Base-by-base conservation (phyloP, 2,797 vertebrate genomes). In the Poliocrania exsul region DNA sequence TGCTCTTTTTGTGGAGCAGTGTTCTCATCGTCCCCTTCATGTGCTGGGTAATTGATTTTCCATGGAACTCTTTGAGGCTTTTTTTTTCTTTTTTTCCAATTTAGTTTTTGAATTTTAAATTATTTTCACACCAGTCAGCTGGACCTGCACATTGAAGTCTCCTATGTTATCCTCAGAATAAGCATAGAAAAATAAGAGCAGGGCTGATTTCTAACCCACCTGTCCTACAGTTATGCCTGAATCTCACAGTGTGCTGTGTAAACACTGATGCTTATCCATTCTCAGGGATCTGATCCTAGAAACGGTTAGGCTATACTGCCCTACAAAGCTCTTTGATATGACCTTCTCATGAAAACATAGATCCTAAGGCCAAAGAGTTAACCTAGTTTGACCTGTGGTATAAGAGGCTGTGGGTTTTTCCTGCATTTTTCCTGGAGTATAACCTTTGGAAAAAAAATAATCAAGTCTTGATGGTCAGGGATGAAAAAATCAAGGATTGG, bases 31-130 rank as follows among this genome's bases (percentile, higher is more conserved):
- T 86, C 89, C 93, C 88, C 91, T 82, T 87, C 9, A 3, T 74
- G 56, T 54, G 74, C 78, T 61, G 50, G 28, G 74, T 94, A 94
- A 96, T 90, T 93, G 88, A 93, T 95, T 96, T 95, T 90, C 81
- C 83, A 23, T 70, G 80, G 64, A 92, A 89, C 57, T 89, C 56
- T 79, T 85, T 35, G 25, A 79, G 37, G 24, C 12, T 38, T 28
- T 57, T 61, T 53, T 57, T 65, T 71, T 65, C 33, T 26, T 51
- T 81, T 67, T 4, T 0, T 10, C 5, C 47, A 81, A 83, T 95
- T 95, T 86, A 81, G 16, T 60, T 91, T 92, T 88, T 91, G 67
- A 90, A 92, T 93, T 92, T 88, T 82, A 92, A 88, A 84, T 95
- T 62, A 90, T 74, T 93, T 96, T 92, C 88, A 88, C 5, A 5